These are phyloP conservation scores for Coregonus sp. DNA, from an alignment of 2,797 vertebrate species.

Conservation along the genomic window DNA sequence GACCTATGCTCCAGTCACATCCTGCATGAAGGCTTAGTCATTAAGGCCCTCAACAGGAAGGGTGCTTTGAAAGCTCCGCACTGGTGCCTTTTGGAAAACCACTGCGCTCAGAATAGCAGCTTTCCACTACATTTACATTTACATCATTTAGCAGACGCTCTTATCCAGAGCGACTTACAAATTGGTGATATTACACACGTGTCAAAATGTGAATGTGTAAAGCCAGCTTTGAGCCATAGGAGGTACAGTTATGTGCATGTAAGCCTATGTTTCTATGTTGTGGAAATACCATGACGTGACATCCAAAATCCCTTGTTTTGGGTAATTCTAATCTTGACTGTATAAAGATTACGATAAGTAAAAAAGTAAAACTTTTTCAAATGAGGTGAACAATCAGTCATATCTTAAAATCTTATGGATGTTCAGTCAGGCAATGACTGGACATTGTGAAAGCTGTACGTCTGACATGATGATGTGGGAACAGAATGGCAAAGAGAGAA, in stretches of 20 bases:
- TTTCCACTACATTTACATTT: too few relatives aligned
- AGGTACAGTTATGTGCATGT: constrained; percentile 10
- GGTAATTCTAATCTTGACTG: neutral
- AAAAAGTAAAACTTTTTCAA: constrained; percentile 22
- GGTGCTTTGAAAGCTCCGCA: neutral
- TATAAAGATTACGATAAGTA: neutral
- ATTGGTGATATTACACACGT: neutral
- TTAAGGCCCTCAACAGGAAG: constrained; percentile 12
- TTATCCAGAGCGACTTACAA: too few relatives aligned
- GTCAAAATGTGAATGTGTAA: neutral
- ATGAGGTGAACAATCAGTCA: constrained; percentile 7
- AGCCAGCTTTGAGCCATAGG: constrained; percentile 3
- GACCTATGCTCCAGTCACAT: constrained; percentile 2
- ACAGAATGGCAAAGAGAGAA: constrained; percentile 20
- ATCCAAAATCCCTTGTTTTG: neutral
- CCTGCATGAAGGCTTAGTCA: constrained; percentile 1
- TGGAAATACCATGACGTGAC: constrained; percentile 4
- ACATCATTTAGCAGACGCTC: too few relatives aligned
- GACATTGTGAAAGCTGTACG: neutral
- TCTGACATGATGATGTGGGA: constrained; percentile 8
- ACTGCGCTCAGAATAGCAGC: constrained; percentile 26
- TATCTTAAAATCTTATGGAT: neutral
- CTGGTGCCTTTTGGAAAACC: constrained; percentile 14
- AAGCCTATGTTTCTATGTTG: neutral
- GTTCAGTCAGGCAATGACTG: neutral